Conservation (phyloP, 2,888 invertebrate species). For the Trichopria drosophilae region DNA sequence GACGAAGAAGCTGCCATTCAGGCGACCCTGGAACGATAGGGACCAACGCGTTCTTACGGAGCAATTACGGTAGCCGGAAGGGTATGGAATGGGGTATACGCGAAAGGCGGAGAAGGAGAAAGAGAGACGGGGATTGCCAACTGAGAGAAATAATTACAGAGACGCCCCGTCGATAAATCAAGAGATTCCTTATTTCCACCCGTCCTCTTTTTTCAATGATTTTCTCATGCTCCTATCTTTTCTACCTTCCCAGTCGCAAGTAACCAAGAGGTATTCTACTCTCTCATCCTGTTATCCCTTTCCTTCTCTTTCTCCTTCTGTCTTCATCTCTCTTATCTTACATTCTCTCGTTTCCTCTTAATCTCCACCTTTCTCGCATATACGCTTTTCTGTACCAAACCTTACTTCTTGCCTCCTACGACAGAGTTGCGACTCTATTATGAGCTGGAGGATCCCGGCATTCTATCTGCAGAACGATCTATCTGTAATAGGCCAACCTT, state of each 20-base stretch:
- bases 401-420: too few species aligned
- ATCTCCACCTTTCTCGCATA: slow-evolving; percentile 17
- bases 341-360: slow-evolving; percentile 14
- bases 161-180: slow-evolving; percentile 57
- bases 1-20: slow-evolving; percentile 42
- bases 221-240: too few species aligned
- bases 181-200: slow-evolving; percentile 44
- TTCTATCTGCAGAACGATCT: too few species aligned
- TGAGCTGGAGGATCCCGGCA: too few species aligned
- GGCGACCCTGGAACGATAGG: slow-evolving; percentile 38
- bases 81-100: slow-evolving; percentile 35
- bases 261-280: background rate
- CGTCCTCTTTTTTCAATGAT: slow-evolving; percentile 33
- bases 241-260: too few species aligned
- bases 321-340: slow-evolving; percentile 13
- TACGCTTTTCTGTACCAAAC: too few species aligned
- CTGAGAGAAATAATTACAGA: slow-evolving; percentile 57
- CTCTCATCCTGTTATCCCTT: slow-evolving; percentile 4
- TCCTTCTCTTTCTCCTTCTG: slow-evolving; percentile 7
- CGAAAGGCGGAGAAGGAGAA: slow-evolving; percentile 20
- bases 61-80: slow-evolving; percentile 52
- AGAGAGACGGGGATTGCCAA: slow-evolving; percentile 43
- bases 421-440: too few species aligned
- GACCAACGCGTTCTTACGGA: slow-evolving; percentile 36
- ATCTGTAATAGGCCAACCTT: too few species aligned